Evolutionary conservation across 2,797 vertebrate genomes (phyloP).

Genomic region (Acanthis flammea): DNA sequence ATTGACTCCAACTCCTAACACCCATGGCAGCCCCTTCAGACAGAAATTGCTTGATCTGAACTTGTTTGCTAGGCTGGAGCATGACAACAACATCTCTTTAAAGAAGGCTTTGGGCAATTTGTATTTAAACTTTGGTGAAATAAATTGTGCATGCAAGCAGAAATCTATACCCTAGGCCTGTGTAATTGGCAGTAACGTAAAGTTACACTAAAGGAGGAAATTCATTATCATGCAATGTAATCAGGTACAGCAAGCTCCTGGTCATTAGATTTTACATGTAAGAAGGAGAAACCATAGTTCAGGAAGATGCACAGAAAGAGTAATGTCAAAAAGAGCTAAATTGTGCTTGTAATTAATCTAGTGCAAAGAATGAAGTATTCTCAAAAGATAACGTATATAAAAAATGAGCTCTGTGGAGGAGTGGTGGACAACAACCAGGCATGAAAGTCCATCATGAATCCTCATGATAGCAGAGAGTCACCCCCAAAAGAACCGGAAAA

Average conservation of each 20-base stretch:
- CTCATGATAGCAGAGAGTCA: slow-evolving; percentile 31
- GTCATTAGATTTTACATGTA: slow-evolving; percentile 1
- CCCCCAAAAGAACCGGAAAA: slow-evolving; percentile 24
- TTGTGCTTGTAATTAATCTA: background rate
- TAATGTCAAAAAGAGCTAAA: slow-evolving; percentile 1
- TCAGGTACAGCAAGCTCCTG: background rate
- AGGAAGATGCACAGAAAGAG: background rate
- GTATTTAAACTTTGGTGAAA: background rate
- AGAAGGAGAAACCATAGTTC: background rate
- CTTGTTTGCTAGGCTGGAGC: background rate
- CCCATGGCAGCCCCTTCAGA: background rate
- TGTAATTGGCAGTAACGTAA: background rate
- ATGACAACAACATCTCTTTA: background rate
- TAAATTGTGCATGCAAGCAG: background rate
- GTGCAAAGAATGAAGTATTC: background rate
- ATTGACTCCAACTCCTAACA: background rate
- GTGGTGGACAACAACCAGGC: background rate
- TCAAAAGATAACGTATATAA: background rate
- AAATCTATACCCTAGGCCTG: background rate
- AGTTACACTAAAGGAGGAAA: background rate
- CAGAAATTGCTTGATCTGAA: background rate
- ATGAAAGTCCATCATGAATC: background rate
- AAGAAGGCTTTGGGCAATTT: background rate
- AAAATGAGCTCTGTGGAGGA: background rate
- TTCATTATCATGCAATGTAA: background rate